These are phyloP conservation scores for Poecilia latipinna DNA, from an alignment of 2,113 vertebrate species.

Conservation along the genomic window DNA sequence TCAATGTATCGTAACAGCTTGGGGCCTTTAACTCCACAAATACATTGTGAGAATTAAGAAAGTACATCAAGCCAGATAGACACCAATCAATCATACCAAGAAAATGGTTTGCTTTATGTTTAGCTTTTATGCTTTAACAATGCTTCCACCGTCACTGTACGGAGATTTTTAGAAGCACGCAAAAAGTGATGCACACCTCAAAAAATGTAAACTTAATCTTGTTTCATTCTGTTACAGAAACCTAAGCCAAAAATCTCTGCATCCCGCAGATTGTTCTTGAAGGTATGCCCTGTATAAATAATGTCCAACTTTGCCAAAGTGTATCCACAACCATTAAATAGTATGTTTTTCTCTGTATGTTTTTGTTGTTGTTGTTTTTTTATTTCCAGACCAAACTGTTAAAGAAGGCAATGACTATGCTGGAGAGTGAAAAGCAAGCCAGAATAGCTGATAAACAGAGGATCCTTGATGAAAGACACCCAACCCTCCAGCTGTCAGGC, in stretches of 20 bases:
- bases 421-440: conserved; percentile 71
- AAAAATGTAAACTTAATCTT: not conserved
- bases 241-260: conserved; percentile 78
- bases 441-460: conserved; percentile 70
- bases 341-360: no score
- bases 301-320: not conserved
- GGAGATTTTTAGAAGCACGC: no score
- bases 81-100: no score
- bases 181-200: not conserved
- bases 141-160: not conserved
- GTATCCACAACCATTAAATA: not conserved
- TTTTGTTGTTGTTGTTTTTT: no score
- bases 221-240: conserved; percentile 60
- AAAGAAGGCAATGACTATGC: conserved; percentile 76
- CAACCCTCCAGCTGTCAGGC: conserved; percentile 66
- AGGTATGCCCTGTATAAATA: conserved; percentile 57
- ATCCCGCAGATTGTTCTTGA: conserved; percentile 79
- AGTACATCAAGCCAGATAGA: not conserved
- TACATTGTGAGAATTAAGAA: not conserved
- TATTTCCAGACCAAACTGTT: conserved; percentile 77
- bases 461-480: conserved; percentile 71
- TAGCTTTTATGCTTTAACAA: not conserved
- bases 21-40: not conserved
- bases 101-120: not conserved
- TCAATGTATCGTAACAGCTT: not conserved